Conservation (phyloP, 53 echinoderm and acorn worm species). For the Paelopatides confundens region DNA sequence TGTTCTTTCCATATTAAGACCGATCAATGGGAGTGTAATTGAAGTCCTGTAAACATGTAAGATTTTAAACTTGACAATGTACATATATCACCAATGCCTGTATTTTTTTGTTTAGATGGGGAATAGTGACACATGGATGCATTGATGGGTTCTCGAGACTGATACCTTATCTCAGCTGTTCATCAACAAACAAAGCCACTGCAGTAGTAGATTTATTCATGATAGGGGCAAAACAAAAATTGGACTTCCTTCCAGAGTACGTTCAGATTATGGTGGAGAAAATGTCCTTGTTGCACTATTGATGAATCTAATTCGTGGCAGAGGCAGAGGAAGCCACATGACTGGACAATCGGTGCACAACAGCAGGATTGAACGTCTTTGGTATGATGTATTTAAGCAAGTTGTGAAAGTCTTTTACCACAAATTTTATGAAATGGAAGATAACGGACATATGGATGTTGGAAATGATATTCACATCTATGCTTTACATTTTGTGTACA, state of each 20-base stretch:
- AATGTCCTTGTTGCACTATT: conserved; percentile 56
- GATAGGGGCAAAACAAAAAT: conserved; percentile 34
- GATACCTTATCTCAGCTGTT: conserved; percentile 63
- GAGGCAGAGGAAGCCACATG: conserved; percentile 58
- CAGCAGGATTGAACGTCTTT: conserved; percentile 62
- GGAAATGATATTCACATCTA: neutral
- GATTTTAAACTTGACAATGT: too few relatives aligned
- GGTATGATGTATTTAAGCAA: conserved; percentile 53
- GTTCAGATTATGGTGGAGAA: conserved; percentile 68
- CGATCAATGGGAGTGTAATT: too few relatives aligned
- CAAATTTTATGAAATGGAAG: conserved; percentile 15
- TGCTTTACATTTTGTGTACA: conserved; percentile 15
- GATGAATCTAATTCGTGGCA: conserved; percentile 69
- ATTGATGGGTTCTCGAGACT: conserved; percentile 73
- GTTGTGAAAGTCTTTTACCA: neutral
- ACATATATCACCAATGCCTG: too few relatives aligned
- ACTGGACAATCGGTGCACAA: conserved; percentile 72
- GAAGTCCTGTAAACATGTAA: too few relatives aligned
- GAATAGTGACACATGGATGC: conserved; percentile 73
- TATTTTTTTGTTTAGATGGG: conserved; percentile 56
- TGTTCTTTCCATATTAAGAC: too few relatives aligned
- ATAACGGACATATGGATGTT: neutral
- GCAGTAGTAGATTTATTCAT: conserved; percentile 14
- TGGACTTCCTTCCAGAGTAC: conserved; percentile 76
- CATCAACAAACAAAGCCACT: conserved; percentile 55